Evolutionary conservation across 1,140 invertebrate species (phyloP).

Genomic region (Bicyclus anynana): DNA sequence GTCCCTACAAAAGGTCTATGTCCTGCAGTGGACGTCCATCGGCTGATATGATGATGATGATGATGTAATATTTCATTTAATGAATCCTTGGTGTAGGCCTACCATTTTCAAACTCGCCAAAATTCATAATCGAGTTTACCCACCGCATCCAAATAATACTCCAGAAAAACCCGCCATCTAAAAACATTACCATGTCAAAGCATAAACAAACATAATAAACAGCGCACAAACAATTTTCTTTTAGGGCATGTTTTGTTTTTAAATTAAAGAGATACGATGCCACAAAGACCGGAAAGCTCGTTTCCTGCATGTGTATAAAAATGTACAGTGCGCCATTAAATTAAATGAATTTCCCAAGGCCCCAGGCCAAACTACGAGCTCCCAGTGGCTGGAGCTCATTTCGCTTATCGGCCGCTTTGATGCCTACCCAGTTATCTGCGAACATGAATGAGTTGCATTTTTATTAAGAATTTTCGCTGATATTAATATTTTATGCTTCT

Average conservation of each 20-base stretch:
- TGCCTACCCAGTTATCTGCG: constrained; percentile 26
- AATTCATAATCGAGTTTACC: too few species aligned
- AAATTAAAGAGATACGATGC: constrained; percentile 18
- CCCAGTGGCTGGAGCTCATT: constrained; percentile 47
- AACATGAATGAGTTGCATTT: constrained; percentile 22
- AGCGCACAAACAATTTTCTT: constrained; percentile 3
- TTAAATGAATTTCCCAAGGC: constrained; percentile 50
- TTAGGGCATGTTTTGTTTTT: constrained; percentile 12
- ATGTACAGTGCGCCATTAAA: constrained; percentile 36
- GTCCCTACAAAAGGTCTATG: too few species aligned
- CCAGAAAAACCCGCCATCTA: not conserved
- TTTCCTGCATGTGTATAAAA: constrained; percentile 26
- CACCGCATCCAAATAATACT: too few species aligned
- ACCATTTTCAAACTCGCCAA: too few species aligned
- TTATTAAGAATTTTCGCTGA: constrained; percentile 17
- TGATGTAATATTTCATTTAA: too few species aligned
- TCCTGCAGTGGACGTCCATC: too few species aligned
- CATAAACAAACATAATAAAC: not conserved
- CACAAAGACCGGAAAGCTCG: constrained; percentile 18
- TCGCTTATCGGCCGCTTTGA: constrained; percentile 45
- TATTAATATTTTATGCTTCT: constrained; percentile 17
- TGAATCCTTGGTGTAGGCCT: too few species aligned
- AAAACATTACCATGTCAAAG: not conserved
- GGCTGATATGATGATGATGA: too few species aligned
- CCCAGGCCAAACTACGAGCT: constrained; percentile 33